Conservation (phyloP, 2,113 vertebrate species). For the Uria lomvia region DNA sequence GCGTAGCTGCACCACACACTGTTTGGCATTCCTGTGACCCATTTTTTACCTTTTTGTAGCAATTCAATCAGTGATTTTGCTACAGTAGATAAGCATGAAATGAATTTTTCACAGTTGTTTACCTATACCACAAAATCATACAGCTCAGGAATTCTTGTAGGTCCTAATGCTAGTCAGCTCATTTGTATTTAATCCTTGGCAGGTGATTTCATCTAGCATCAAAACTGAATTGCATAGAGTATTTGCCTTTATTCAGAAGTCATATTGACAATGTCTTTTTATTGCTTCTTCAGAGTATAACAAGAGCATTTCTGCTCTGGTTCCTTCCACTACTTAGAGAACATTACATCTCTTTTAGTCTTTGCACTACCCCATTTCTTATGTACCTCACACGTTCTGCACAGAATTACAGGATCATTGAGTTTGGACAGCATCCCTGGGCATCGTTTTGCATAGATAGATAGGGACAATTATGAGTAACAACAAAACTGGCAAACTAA, state of each 20-base stretch:
- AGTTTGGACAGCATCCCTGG: not conserved
- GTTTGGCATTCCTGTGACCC: not conserved
- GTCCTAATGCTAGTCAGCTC: not conserved
- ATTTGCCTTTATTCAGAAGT: not conserved
- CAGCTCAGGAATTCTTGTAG: not conserved
- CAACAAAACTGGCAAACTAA: not conserved
- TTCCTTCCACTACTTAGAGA: not conserved
- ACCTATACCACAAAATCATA: not conserved
- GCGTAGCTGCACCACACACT: not conserved
- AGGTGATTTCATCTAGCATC: not conserved
- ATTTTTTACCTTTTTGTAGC: conserved; percentile 4
- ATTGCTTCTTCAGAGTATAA: not conserved
- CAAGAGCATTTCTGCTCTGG: not conserved
- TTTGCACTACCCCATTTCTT: not conserved
- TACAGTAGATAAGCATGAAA: not conserved
- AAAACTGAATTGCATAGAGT: not conserved
- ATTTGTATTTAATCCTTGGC: not conserved
- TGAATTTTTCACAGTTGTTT: conserved; percentile 1
- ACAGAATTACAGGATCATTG: not conserved
- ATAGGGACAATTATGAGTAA: not conserved
- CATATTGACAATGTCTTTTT: not conserved
- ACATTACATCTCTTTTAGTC: not conserved
- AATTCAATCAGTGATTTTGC: not conserved
- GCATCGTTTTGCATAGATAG: not conserved
- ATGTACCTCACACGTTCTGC: not conserved